Percentiles rank a stretch among this genome's conserved stretches.
Conservation (phyloP, 2,888 invertebrate genomes). For the Lycophotia porphyrea region DNA sequence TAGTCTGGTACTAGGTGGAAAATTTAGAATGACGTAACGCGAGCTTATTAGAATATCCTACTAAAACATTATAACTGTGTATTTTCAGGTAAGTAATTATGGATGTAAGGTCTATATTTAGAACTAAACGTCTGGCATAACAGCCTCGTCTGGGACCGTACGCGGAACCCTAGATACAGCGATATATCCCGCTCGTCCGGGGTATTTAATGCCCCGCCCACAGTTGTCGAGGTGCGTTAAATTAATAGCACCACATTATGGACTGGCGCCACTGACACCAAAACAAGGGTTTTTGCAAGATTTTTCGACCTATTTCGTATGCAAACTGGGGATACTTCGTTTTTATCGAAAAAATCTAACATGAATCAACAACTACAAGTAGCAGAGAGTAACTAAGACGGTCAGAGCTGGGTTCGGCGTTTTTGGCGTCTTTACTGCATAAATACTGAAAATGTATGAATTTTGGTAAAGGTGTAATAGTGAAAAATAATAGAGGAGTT, state of each 20-base stretch:
- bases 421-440: neutral
- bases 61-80: neutral
- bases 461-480: neutral
- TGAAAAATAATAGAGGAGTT: neutral
- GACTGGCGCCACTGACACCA: constrained; percentile 59
- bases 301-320: constrained; percentile 9
- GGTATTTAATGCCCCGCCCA: constrained; percentile 47
- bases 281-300: constrained; percentile 43
- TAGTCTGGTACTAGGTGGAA: neutral
- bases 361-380: neutral
- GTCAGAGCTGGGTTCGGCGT: too few species aligned
- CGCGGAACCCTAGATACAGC: constrained; percentile 43
- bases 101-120: constrained; percentile 15
- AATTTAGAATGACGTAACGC: neutral
- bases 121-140: neutral
- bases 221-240: constrained; percentile 37
- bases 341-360: neutral
- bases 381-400: neutral
- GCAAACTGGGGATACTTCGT: neutral
- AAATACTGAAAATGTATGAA: neutral
- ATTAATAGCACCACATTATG: constrained; percentile 47
- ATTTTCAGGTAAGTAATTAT: constrained; percentile 23
- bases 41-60: constrained; percentile 3
- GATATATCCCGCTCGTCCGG: constrained; percentile 62
- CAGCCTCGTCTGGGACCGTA: neutral